phyloP scores from a whole-genome alignment of 2,797 vertebrate genomes.

The Muraenolepis orangiensis region DNA sequence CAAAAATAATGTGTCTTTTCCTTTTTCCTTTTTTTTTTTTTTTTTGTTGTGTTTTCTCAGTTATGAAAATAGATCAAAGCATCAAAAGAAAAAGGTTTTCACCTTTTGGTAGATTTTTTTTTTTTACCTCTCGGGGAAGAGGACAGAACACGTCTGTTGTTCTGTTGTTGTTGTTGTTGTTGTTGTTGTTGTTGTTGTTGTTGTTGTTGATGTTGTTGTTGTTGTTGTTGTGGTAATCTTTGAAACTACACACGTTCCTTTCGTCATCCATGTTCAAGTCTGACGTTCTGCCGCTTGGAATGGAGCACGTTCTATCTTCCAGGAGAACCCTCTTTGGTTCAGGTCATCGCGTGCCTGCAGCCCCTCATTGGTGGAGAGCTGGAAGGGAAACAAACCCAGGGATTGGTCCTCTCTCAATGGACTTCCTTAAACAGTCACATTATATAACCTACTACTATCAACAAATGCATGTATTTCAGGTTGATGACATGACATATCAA shows the following conservation, averaged over 20 bases:
- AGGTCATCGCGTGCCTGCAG: conserved; percentile 46
- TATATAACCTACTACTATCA: too few species aligned
- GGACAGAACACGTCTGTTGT: conserved; percentile 61
- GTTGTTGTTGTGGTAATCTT: conserved; percentile 24
- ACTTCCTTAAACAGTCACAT: neutral
- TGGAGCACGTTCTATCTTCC: conserved; percentile 53
- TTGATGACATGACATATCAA: too few species aligned
- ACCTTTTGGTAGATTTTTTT: conserved; percentile 68
- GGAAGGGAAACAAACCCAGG: conserved; percentile 27
- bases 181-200: conserved; percentile 52
- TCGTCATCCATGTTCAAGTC: conserved; percentile 70
- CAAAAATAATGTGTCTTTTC: conserved; percentile 74
- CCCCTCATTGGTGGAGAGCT: conserved; percentile 49
- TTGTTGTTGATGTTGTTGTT: conserved; percentile 48
- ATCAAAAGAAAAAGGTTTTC: conserved; percentile 68
- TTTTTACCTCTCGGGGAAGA: conserved; percentile 57
- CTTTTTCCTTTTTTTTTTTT: conserved; percentile 47
- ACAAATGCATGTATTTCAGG: neutral
- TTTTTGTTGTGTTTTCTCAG: conserved; percentile 56
- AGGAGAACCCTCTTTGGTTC: conserved; percentile 55
- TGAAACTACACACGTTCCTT: conserved; percentile 57
- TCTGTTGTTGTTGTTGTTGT: conserved; percentile 48
- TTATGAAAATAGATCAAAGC: conserved; percentile 80
- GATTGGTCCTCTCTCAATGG: neutral
- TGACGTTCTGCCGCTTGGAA: conserved; percentile 51